phyloP scores from a whole-genome alignment of 2,113 vertebrate species.

The Elanoides forficatus region DNA sequence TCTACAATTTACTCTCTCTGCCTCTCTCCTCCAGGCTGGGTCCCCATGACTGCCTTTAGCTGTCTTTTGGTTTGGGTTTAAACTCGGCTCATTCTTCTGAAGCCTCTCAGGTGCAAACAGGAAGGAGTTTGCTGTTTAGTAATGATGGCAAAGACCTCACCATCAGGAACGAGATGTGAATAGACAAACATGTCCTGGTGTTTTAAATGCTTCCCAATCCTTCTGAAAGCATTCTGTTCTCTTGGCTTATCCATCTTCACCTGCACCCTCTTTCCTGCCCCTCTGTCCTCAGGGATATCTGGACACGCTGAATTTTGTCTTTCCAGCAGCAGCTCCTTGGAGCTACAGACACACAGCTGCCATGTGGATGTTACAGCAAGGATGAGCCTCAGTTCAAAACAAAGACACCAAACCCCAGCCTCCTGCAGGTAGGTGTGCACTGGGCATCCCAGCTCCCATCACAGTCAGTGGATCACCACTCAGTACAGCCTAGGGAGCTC shows the following conservation, averaged over 20 bases:
- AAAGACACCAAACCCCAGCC: not conserved
- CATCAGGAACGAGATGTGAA: not conserved
- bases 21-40: not conserved
- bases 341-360: not conserved
- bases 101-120: not conserved
- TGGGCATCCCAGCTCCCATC: not conserved
- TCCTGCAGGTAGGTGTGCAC: not conserved
- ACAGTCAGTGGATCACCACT: not conserved
- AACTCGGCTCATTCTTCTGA: rapidly evolving
- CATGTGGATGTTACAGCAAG: not conserved
- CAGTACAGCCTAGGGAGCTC: not conserved
- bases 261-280: not conserved
- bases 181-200: not conserved
- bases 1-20: not conserved
- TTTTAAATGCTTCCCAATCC: not conserved
- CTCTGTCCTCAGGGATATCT: not conserved
- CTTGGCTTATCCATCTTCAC: not conserved
- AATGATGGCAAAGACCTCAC: not conserved
- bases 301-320: not conserved
- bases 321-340: not conserved
- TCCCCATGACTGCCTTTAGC: not conserved
- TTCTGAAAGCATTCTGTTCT: rapidly evolving
- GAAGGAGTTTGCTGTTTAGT: not conserved
- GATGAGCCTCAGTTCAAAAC: not conserved
- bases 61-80: not conserved